A percentile compares a stretch with the other conserved stretches of the same genome.
phyloP scores from a whole-genome alignment of 2,888 invertebrate genomes.

The Capitulum mitella region DNA sequence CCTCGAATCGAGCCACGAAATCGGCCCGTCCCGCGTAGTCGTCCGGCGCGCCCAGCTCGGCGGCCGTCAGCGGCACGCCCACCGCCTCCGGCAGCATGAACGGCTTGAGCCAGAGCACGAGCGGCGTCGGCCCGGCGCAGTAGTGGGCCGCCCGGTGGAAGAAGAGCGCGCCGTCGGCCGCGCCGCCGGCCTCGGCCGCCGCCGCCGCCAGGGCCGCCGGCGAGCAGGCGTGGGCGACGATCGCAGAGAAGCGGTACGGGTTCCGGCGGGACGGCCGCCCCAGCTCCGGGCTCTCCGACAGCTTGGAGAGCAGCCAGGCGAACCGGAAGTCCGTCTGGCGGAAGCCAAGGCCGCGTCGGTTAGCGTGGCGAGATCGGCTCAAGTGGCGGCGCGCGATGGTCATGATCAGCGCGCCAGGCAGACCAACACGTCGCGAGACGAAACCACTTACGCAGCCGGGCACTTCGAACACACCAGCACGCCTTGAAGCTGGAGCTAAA shows the following conservation, averaged over 20 bases:
- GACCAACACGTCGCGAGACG: no score
- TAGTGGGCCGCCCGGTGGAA: constrained; percentile 80
- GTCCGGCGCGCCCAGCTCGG: not conserved
- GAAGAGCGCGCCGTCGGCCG: constrained; percentile 75
- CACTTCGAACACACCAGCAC: no score
- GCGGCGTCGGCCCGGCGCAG: constrained; percentile 66
- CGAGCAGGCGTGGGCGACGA: constrained; percentile 35
- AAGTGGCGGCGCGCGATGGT: not conserved
- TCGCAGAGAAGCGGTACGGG: not conserved
- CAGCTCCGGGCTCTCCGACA: not conserved
- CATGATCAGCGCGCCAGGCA: not conserved
- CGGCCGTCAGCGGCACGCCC: constrained; percentile 49
- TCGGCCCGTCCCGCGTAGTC: not conserved
- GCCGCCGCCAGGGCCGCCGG: constrained; percentile 17
- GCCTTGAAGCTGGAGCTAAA: no score
- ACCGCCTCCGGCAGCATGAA: constrained; percentile 69
- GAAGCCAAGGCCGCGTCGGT: not conserved
- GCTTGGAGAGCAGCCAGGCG: not conserved
- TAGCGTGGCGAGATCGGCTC: not conserved
- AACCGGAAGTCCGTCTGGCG: constrained; percentile 1
- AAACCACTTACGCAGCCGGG: no score
- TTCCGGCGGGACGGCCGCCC: not conserved
- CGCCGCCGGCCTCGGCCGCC: not conserved
- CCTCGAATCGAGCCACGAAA: not conserved
- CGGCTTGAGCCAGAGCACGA: constrained; percentile 85